Evolutionary conservation across 2,797 vertebrate genomes (phyloP).

Genomic region (Psittacula echo): DNA sequence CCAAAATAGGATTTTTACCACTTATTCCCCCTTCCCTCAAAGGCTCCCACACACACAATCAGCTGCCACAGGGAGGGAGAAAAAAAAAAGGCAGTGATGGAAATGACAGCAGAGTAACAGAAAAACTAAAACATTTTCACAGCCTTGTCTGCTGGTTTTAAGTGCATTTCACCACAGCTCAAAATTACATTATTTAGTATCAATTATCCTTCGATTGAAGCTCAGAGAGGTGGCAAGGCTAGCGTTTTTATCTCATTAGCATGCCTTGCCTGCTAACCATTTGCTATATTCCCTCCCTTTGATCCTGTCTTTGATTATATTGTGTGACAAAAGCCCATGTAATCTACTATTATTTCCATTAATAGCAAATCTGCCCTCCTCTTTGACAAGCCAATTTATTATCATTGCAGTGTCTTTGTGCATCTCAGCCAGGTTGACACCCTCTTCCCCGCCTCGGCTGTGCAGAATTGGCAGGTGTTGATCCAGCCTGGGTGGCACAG

Average conservation of each 20-base stretch:
- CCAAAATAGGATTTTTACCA: background rate
- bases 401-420: conserved; percentile 65
- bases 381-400: conserved; percentile 80
- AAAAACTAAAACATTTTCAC: conserved; percentile 60
- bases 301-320: conserved; percentile 79
- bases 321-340: conserved; percentile 73
- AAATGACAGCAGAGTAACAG: conserved; percentile 58
- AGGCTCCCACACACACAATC: background rate
- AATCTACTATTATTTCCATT: conserved; percentile 82
- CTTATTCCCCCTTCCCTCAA: background rate
- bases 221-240: conserved; percentile 69
- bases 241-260: conserved; percentile 79
- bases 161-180: conserved; percentile 68
- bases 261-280: conserved; percentile 78
- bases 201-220: conserved; percentile 73
- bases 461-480: conserved; percentile 59
- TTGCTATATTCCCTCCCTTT: conserved; percentile 77
- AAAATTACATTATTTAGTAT: conserved; percentile 76
- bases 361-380: conserved; percentile 75
- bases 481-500: background rate
- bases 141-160: conserved; percentile 66
- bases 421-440: conserved; percentile 53
- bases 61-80: background rate
- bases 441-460: background rate
- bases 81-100: background rate